Conservation (phyloP, 2,797 vertebrate species). For the Acomys russatus region DNA sequence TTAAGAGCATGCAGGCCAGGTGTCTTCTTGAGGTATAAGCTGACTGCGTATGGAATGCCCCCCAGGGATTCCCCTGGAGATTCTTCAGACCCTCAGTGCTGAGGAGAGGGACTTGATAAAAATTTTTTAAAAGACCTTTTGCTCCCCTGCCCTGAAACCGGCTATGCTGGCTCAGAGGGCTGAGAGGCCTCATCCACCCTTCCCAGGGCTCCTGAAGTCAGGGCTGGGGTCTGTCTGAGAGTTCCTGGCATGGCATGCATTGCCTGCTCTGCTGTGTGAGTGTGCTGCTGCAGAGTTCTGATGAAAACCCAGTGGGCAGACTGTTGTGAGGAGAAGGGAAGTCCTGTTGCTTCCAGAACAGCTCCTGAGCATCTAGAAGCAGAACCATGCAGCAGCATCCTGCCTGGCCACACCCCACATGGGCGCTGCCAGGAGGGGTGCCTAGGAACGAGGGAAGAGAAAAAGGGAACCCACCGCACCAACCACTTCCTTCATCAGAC, state of each 20-base stretch:
- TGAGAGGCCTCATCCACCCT: neutral
- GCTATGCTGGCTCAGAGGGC: fast-evolving
- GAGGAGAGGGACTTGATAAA: neutral
- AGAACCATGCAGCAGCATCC: neutral
- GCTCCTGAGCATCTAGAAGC: neutral
- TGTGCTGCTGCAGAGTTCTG: too few relatives aligned
- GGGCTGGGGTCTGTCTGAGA: fast-evolving
- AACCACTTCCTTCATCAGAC: neutral
- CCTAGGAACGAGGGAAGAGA: neutral
- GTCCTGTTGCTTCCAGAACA: neutral
- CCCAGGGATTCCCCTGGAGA: neutral
- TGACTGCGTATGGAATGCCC: too few relatives aligned
- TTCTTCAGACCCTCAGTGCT: neutral
- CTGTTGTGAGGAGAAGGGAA: neutral
- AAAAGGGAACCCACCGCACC: neutral
- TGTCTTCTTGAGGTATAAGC: too few relatives aligned
- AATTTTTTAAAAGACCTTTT: neutral
- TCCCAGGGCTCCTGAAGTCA: neutral
- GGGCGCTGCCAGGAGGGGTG: neutral
- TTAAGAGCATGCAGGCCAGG: neutral
- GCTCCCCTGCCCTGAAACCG: neutral
- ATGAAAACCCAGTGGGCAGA: neutral
- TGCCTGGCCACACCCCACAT: neutral
- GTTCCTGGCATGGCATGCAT: neutral
- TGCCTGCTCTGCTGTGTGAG: neutral